Evolutionary conservation across 2,888 invertebrate species (phyloP), one percentile per base, ranked within the genome.

Genomic region (Mythimna albipuncta): DNA sequence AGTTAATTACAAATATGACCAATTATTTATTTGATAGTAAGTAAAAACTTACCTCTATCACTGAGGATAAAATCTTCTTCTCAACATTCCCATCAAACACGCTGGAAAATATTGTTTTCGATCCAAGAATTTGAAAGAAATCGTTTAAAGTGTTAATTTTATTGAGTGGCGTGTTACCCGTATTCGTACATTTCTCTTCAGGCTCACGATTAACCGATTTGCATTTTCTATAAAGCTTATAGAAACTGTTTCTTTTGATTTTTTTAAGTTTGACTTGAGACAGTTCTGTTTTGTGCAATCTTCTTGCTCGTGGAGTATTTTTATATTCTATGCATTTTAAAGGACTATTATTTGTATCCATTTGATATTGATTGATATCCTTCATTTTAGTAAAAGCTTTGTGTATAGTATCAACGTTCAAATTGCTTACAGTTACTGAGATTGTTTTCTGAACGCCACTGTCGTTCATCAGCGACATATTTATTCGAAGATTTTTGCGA

Each of bases 91-190:
- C 92, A 79, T 94, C 92, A 82, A 94, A 90, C 32, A 93, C 89
- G 72, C 86, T 88, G 19, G 91, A 87, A 50, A 95, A 82, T 2
- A 82, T 59, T 84, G 91, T 93, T 38, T 87, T 85, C 35, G 91
- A 78, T 38, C 96, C 95, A n/a, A 96, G 75, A 41, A 90, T 88
- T 89, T 91, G 87, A 47, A 93, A 91, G 78, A 96, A 95, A n/a
- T 95, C 94, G 2, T 95, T 93, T n/a, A 94, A 73, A 82, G 89
- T 93, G 1, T 79, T 85, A 63, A 95, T 93, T 89, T 91, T 92
- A 79, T 83, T 87, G 21, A 96, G 77, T 72, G 89, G 78, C 13
- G 89, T 92, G 64, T 79, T 85, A 63, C 55, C 10, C 9, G 89
- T 92, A 63, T 78, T 84, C 58, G 50, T 19, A 68, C 35, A 55